Evolutionary conservation across 2,113 vertebrate genomes (phyloP).

Genomic region (Cyanistes caeruleus): DNA sequence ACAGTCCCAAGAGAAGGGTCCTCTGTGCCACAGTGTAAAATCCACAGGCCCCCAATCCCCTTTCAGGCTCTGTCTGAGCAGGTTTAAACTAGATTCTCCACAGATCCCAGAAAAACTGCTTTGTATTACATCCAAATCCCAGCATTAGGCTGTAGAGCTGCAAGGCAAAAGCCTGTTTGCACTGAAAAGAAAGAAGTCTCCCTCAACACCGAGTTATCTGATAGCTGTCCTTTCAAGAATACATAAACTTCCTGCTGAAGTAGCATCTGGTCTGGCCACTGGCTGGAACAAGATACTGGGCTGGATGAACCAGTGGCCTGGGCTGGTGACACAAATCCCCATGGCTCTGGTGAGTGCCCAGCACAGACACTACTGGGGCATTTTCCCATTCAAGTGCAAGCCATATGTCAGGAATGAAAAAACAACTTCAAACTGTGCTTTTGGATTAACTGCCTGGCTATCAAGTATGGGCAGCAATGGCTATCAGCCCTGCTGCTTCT

Average conservation of each 20-base stretch:
- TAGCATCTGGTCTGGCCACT: background rate
- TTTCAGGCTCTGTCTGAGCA: background rate
- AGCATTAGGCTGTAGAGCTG: background rate
- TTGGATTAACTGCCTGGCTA: background rate
- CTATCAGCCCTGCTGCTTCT: background rate
- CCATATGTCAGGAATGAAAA: background rate
- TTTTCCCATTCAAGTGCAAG: background rate
- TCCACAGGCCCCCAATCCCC: background rate
- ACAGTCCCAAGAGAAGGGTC: background rate
- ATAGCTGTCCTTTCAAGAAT: background rate
- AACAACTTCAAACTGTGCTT: background rate
- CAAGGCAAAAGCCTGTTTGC: background rate
- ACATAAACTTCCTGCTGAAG: background rate
- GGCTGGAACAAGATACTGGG: background rate
- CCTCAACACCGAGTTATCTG: background rate
- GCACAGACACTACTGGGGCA: background rate
- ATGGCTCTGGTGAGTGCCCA: background rate
- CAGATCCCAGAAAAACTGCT: conserved; percentile 15
- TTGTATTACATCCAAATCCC: background rate
- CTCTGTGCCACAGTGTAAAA: background rate
- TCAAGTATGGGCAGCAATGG: background rate
- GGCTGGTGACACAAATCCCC: background rate
- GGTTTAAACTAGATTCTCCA: background rate
- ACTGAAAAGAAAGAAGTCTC: background rate
- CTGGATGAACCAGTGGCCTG: background rate